Conservation (phyloP, 2,797 vertebrate species). For the Malacoctenus gilli region DNA sequence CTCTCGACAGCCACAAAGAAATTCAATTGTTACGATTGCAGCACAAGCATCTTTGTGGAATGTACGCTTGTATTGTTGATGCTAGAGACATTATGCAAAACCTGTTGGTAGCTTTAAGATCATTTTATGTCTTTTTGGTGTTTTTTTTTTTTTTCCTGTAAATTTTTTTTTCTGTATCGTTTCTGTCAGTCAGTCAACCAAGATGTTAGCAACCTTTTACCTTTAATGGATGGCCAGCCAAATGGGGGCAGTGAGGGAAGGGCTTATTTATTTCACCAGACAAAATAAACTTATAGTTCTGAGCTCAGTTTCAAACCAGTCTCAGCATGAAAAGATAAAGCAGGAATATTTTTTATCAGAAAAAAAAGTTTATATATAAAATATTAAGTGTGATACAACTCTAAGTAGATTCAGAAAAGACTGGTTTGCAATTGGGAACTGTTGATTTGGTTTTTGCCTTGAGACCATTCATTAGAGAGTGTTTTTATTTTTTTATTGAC, state of each 20-base stretch:
- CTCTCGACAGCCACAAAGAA: conserved; percentile 72
- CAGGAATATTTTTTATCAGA: conserved; percentile 23
- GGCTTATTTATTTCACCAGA: conserved; percentile 78
- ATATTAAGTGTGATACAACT: too few relatives aligned
- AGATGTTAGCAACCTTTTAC: conserved; percentile 59
- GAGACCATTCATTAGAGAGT: conserved; percentile 48
- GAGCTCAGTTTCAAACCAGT: conserved; percentile 51
- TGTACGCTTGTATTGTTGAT: conserved; percentile 74
- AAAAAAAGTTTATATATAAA: conserved; percentile 30
- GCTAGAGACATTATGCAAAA: conserved; percentile 81
- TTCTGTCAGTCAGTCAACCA: conserved; percentile 55
- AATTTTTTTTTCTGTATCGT: conserved; percentile 35
- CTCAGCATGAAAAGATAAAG: conserved; percentile 4
- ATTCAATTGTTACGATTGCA: conserved; percentile 62
- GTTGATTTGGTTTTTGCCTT: conserved; percentile 50
- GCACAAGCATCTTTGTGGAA: conserved; percentile 80
- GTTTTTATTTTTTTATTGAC: conserved; percentile 35
- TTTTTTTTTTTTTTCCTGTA: conserved; percentile 7
- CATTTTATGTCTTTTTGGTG: conserved; percentile 50
- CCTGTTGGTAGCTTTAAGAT: conserved; percentile 78
- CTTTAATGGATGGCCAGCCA: conserved; percentile 69
- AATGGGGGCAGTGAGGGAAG: conserved; percentile 61
- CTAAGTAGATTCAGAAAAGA: conserved; percentile 37
- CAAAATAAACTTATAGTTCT: conserved; percentile 54
- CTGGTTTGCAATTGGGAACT: conserved; percentile 48